A percentile compares a stretch with the other conserved stretches of the same genome.
phyloP scores from a whole-genome alignment of 2,113 vertebrate species.

The Budorcas taxicolor region DNA sequence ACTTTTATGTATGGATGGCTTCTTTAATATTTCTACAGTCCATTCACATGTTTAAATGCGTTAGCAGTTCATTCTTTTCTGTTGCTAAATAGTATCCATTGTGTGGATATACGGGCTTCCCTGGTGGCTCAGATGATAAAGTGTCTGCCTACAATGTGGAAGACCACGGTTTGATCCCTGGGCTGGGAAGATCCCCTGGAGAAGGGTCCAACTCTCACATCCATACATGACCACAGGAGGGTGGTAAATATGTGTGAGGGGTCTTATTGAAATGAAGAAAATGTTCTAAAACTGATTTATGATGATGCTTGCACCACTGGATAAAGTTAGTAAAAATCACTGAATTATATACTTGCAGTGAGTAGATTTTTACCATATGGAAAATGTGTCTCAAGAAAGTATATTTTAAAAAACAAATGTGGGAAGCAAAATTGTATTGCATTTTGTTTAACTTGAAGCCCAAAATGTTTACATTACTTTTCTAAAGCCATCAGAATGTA shows the following conservation, averaged over 20 bases:
- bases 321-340: not conserved
- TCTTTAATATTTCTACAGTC: not conserved
- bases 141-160: too few relatives aligned
- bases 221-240: too few relatives aligned
- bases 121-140: too few relatives aligned
- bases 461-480: not conserved
- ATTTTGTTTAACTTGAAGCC: not conserved
- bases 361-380: slow-evolving; percentile 46
- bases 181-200: too few relatives aligned
- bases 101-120: not conserved
- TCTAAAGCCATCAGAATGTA: not conserved
- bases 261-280: not conserved
- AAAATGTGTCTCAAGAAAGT: not conserved
- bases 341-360: not conserved
- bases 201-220: too few relatives aligned
- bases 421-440: not conserved
- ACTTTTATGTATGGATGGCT: not conserved
- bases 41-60: not conserved
- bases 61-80: not conserved
- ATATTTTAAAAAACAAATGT: not conserved
- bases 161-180: too few relatives aligned
- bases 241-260: not conserved
- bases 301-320: not conserved
- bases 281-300: not conserved
- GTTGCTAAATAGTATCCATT: not conserved